These are phyloP conservation scores for Myotis daubentonii DNA, from an alignment of 2,797 vertebrate species.

Conservation along the genomic window DNA sequence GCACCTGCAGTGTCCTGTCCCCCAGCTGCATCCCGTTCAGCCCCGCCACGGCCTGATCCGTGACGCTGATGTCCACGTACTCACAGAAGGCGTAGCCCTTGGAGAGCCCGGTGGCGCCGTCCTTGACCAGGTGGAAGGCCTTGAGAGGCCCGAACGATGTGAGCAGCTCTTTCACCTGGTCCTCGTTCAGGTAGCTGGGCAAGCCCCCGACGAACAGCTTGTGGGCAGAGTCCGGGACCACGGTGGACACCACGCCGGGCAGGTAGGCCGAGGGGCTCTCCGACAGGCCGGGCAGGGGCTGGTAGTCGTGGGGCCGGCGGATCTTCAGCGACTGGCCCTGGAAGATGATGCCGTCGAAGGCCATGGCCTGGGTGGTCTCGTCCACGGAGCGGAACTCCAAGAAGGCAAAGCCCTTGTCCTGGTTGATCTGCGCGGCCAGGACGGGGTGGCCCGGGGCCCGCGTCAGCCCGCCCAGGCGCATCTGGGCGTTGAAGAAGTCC, in stretches of 20 bases:
- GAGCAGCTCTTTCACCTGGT: slow-evolving; percentile 96
- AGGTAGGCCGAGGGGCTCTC: slow-evolving; percentile 95
- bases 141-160: slow-evolving; percentile 95
- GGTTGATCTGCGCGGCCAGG: slow-evolving; percentile 96
- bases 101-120: slow-evolving; percentile 94
- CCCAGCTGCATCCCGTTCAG: slow-evolving; percentile 96
- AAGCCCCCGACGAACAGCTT: slow-evolving; percentile 96
- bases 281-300: slow-evolving; percentile 95
- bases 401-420: slow-evolving; percentile 98
- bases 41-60: slow-evolving; percentile 95
- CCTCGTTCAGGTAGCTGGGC: slow-evolving; percentile 95
- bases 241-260: slow-evolving; percentile 95
- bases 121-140: slow-evolving; percentile 96
- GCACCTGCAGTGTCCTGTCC: slow-evolving; percentile 95
- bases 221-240: slow-evolving; percentile 95
- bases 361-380: slow-evolving; percentile 96
- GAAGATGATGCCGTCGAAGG: slow-evolving; percentile 96
- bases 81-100: slow-evolving; percentile 98
- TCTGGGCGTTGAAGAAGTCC: slow-evolving; percentile 95
- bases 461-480: slow-evolving; percentile 93
- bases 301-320: slow-evolving; percentile 94
- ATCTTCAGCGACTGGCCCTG: slow-evolving; percentile 97
- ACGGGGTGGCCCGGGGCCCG: slow-evolving; percentile 95
- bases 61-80: slow-evolving; percentile 96
- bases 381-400: slow-evolving; percentile 97